These are phyloP conservation scores for Cabera pusaria DNA, from an alignment of 2,888 invertebrate genomes.

Conservation along the genomic window DNA sequence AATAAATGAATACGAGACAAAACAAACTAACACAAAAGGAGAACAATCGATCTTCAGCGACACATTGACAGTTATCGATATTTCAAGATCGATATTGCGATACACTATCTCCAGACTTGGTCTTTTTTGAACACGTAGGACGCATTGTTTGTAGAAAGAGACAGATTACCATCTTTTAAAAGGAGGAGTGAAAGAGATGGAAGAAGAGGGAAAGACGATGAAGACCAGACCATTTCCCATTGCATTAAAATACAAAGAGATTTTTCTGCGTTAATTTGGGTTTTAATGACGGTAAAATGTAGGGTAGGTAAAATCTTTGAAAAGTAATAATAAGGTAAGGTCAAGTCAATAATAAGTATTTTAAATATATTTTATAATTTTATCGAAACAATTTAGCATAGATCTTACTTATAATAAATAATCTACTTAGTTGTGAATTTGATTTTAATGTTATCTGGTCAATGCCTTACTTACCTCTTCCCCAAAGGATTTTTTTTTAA, in stretches of 20 bases:
- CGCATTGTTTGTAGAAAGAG: conserved; percentile 78
- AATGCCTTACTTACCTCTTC: no score
- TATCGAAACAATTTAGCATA: no score
- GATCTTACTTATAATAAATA: no score
- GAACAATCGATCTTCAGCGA: conserved; percentile 33
- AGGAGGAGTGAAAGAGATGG: conserved; percentile 47
- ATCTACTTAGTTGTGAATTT: no score
- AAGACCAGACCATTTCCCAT: conserved; percentile 56
- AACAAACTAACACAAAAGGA: conserved; percentile 16
- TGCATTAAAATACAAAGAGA: conserved; percentile 58
- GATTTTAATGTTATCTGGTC: no score
- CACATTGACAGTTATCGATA: conserved; percentile 46
- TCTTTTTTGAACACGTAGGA: conserved; percentile 74
- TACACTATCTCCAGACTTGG: conserved; percentile 57
- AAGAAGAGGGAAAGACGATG: conserved; percentile 36
- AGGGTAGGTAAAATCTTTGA: no score
- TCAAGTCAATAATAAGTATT: no score
- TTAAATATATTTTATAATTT: no score
- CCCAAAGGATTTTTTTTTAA: no score
- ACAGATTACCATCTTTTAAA: conserved; percentile 44
- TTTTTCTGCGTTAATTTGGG: conserved; percentile 46
- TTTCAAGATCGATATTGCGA: conserved; percentile 41
- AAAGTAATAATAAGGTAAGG: no score
- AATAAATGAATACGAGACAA: conserved; percentile 13
- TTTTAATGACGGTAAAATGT: conserved; percentile 30